Evolutionary conservation across 2,797 vertebrate genomes (phyloP).

Genomic region (Bufotes viridis): DNA sequence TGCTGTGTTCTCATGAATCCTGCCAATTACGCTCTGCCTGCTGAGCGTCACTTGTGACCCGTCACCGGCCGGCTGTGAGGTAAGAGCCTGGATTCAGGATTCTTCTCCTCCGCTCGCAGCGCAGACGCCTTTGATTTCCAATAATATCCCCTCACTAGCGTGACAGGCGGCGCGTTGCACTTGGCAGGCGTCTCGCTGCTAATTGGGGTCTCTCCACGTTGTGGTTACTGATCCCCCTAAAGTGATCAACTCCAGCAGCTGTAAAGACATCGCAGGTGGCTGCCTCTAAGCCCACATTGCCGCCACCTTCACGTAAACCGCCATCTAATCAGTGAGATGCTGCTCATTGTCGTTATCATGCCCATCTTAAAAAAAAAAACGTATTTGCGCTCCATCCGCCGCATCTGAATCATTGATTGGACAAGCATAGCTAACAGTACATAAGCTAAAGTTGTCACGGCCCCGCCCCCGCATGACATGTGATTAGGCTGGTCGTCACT

Average conservation of each 20-base stretch:
- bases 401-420: not conserved
- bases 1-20: not conserved
- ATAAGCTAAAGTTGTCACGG: not conserved
- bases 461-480: not conserved
- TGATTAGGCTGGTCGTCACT: not conserved
- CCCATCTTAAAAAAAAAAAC: not conserved
- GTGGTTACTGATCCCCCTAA: not conserved
- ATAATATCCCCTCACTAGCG: not conserved
- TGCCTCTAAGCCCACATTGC: not conserved
- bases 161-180: not conserved
- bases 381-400: not conserved
- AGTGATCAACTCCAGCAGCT: not conserved
- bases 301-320: not conserved
- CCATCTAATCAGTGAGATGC: not conserved
- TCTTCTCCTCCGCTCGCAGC: not conserved
- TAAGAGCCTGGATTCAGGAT: not conserved
- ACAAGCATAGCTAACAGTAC: not conserved
- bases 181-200: slow-evolving; percentile 20
- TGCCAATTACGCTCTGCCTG: not conserved
- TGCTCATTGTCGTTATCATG: not conserved
- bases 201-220: slow-evolving; percentile 33
- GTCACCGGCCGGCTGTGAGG: not conserved
- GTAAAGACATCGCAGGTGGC: not conserved
- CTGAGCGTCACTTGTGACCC: not conserved
- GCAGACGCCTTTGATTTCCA: slow-evolving; percentile 2